Percentiles rank a stretch among this genome's conserved stretches.
phyloP scores from a whole-genome alignment of 2,888 invertebrate genomes.

The Dendrolimus houi region DNA sequence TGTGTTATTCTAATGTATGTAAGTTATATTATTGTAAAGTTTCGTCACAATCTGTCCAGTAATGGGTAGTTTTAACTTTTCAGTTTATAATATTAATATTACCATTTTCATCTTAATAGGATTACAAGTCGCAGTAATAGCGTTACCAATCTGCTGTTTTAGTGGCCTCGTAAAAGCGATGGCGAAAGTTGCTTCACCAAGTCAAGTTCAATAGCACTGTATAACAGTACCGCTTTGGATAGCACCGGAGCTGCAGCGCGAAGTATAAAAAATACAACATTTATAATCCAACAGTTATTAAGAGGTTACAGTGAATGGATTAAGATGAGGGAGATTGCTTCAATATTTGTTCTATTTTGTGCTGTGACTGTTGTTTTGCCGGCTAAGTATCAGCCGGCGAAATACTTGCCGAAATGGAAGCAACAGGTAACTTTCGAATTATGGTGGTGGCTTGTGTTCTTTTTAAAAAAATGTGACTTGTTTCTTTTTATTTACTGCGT shows the following conservation, averaged over 20 bases:
- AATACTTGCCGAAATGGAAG: constrained; percentile 87
- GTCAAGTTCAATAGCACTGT: constrained; percentile 68
- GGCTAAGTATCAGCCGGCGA: constrained; percentile 78
- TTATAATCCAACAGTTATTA: constrained; percentile 11
- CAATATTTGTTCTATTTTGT: constrained; percentile 36
- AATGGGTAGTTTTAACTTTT: too few relatives aligned
- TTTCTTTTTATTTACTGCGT: too few relatives aligned
- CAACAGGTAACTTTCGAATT: constrained; percentile 76
- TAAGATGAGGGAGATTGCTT: constrained; percentile 30
- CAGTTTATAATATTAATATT: too few relatives aligned
- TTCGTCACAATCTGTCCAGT: too few relatives aligned
- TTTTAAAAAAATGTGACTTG: too few relatives aligned
- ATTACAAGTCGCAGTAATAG: too few relatives aligned
- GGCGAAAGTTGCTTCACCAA: constrained; percentile 58
- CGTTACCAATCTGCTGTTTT: background rate
- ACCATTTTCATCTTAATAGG: too few relatives aligned
- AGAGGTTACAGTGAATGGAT: constrained; percentile 14
- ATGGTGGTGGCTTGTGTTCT: too few relatives aligned
- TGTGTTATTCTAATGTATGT: too few relatives aligned
- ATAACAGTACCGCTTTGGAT: constrained; percentile 47
- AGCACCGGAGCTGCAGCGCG: constrained; percentile 28
- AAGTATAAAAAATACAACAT: constrained; percentile 12
- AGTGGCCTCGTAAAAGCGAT: constrained; percentile 43
- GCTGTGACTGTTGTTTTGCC: constrained; percentile 42
- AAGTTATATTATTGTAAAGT: too few relatives aligned